Evolutionary conservation across 2,797 vertebrate genomes (phyloP).

Genomic region (Sebastes trivittatus): DNA sequence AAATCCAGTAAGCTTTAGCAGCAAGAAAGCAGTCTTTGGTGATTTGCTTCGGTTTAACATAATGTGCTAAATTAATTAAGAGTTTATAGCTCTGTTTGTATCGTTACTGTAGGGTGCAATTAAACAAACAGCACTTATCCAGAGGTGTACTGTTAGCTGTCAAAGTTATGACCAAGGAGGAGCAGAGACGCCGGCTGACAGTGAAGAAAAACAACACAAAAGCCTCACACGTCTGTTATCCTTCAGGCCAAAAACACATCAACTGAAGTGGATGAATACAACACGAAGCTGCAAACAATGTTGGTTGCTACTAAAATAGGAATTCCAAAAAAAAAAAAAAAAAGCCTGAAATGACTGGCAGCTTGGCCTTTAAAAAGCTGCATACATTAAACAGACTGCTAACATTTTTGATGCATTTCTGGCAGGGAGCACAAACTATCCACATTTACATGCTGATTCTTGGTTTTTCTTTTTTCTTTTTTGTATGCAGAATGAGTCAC

Average conservation of each 20-base stretch:
- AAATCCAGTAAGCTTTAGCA: constrained; percentile 1
- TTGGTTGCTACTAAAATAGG: neutral
- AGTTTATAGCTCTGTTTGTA: constrained; percentile 29
- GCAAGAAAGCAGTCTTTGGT: constrained; percentile 4
- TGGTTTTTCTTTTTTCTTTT: neutral
- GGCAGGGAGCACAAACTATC: neutral
- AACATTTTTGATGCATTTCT: constrained; percentile 7
- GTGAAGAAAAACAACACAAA: neutral
- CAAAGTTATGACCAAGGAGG: constrained; percentile 36
- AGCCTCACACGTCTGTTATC: constrained; percentile 1
- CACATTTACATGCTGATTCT: constrained; percentile 12
- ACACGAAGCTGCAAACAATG: neutral
- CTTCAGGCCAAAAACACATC: constrained; percentile 1
- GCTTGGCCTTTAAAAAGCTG: neutral
- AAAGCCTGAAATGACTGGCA: neutral
- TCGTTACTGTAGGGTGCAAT: constrained; percentile 13
- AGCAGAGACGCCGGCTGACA: neutral
- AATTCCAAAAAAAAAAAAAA: neutral
- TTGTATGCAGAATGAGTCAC: constrained; percentile 72
- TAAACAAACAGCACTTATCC: constrained; percentile 32
- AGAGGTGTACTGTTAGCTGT: constrained; percentile 9
- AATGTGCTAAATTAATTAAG: constrained; percentile 39
- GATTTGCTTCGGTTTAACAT: constrained; percentile 36
- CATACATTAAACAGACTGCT: neutral
- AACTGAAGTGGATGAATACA: neutral